A percentile compares a stretch with the other conserved stretches of the same genome.
Conservation (phyloP, 1,140 invertebrate species). For the Plectrocnemia conspersa region DNA sequence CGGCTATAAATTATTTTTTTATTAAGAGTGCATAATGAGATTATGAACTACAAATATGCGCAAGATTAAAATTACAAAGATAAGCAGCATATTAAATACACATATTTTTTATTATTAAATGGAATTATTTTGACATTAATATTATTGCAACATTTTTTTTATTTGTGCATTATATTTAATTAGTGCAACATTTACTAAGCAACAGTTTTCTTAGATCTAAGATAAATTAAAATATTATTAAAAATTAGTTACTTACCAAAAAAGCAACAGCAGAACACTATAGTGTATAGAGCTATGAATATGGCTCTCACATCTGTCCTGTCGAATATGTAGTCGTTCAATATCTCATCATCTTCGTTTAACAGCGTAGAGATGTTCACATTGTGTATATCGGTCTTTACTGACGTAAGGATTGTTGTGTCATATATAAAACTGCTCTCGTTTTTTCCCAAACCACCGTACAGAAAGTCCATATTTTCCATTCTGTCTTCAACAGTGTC, state of each 20-base stretch:
- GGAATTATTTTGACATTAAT: too few relatives aligned
- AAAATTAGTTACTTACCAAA: conserved; percentile 66
- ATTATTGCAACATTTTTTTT: too few relatives aligned
- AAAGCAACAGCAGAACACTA: conserved; percentile 64
- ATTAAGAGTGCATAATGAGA: too few relatives aligned
- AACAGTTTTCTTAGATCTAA: too few relatives aligned
- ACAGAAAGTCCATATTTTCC: not conserved
- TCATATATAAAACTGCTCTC: not conserved
- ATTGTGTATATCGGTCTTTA: not conserved
- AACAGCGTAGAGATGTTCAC: not conserved
- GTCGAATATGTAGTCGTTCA: conserved; percentile 60
- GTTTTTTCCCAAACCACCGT: not conserved
- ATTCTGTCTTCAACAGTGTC: not conserved
- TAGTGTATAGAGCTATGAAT: conserved; percentile 60
- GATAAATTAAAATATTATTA: too few relatives aligned
- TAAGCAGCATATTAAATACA: too few relatives aligned
- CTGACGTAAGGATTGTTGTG: not conserved
- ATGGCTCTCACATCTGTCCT: conserved; percentile 57
- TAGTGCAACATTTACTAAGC: too few relatives aligned
- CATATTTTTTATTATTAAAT: too few relatives aligned
- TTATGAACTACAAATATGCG: too few relatives aligned
- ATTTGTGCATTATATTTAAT: too few relatives aligned
- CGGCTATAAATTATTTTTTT: too few relatives aligned
- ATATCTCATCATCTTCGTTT: conserved; percentile 34
- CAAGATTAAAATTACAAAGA: too few relatives aligned